phyloP scores from a whole-genome alignment of 2,113 vertebrate genomes.

The Serilophus lunatus region DNA sequence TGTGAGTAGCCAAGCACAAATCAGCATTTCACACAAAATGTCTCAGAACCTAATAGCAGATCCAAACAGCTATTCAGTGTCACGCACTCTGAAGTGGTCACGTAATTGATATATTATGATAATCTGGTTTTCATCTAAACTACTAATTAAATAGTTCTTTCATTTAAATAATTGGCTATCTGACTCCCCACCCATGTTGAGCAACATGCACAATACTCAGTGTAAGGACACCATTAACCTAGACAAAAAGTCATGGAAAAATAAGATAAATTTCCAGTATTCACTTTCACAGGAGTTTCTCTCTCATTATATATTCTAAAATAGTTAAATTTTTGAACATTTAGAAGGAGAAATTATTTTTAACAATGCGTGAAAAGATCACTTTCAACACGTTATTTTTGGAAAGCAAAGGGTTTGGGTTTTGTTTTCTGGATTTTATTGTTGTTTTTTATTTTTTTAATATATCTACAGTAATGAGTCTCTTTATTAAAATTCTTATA shows the following conservation, averaged over 20 bases:
- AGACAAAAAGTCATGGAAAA: not conserved
- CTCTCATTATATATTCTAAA: not conserved
- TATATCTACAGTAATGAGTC: not conserved
- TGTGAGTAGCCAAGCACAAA: constrained; percentile 43
- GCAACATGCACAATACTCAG: not conserved
- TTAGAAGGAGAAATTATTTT: not conserved
- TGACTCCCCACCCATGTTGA: constrained; percentile 29
- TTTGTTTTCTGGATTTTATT: not conserved
- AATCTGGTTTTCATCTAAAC: constrained; percentile 49
- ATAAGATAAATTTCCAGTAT: not conserved
- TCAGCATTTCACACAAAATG: not conserved
- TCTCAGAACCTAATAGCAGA: not conserved
- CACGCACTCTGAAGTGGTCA: not conserved
- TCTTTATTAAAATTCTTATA: not conserved
- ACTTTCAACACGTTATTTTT: not conserved
- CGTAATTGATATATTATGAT: constrained; percentile 34
- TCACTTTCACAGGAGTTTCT: not conserved
- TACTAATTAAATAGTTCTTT: not conserved
- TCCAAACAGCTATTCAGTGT: not conserved
- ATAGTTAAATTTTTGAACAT: not conserved
- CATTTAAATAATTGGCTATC: constrained; percentile 15
- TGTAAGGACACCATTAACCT: not conserved
- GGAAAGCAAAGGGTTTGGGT: not conserved
- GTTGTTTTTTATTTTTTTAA: not conserved
- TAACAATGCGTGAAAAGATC: not conserved